Base-by-base conservation (phyloP, 2,888 invertebrate genomes). In the Melieria picta region DNA sequence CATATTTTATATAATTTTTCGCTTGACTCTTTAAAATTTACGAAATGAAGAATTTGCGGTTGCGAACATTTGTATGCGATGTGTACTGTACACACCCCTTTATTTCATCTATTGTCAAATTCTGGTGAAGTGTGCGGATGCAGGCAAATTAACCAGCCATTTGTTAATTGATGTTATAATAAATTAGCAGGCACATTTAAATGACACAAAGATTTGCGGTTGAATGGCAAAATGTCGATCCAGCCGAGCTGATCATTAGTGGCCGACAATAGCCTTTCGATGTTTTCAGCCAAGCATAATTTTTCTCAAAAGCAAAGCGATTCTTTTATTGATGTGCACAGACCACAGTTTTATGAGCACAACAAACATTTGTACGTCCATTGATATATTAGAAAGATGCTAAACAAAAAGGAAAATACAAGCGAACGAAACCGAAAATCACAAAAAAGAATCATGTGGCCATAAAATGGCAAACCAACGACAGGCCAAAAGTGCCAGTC, bases 171-270 rank as follows among this genome's bases (percentile, higher is more conserved):
- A 43, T 47, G 16, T n/a, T 64, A 16, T 50, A 7, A 50, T 64
- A 52, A 64, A 64, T 64, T 64, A 64, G 42, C 50, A 9, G 63
- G 7, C 52, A 50, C 16, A n/a, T 50, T 50, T 48, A 13, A 43
- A 42, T 64, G 50, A 50, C 50, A 50, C 42, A 64, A 64, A 64
- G 42, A 13, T 52, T 52, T 64, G 3, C 30, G 63, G 9, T 42
- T 30, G n/a, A 30, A 48, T 43, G 9, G 50, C 50, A 47, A 63
- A 64, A 64, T 52, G 43, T 30, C 30, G 30, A 30, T 30, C 30
- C 30, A 30, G 30, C 30, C 30, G 30, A 3, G 3, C 30, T 30
- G 30, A 30, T 30, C 30, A 30, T 30, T 30, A 30, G 30, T 30
- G 30, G 30, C 30, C 30, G 30, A 30, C 30, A 30, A 30, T 30